Conservation (phyloP, 2,888 invertebrate genomes). For the Brenthis daphne region DNA sequence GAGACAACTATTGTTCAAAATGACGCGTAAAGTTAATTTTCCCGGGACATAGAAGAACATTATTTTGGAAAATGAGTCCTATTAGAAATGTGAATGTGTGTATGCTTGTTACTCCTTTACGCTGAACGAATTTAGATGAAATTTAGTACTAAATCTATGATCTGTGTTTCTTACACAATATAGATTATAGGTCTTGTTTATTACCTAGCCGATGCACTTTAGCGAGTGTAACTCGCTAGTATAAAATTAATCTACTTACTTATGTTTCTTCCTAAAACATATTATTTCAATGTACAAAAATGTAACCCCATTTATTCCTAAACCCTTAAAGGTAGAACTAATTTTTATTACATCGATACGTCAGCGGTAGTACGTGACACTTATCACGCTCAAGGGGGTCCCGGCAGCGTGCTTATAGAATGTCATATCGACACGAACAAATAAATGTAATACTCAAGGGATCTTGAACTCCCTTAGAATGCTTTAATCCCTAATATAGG, state of each 20-base stretch:
- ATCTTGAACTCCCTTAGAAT: slow-evolving; percentile 3
- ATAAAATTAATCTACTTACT: no score
- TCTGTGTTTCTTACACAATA: no score
- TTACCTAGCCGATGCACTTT: no score
- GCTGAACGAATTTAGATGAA: no score
- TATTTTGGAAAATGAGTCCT: neutral
- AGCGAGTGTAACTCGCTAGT: no score
- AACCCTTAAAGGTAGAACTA: neutral
- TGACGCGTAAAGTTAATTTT: slow-evolving; percentile 12
- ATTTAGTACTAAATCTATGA: no score
- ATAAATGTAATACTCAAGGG: slow-evolving; percentile 10
- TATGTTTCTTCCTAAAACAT: no score
- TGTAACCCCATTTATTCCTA: no score
- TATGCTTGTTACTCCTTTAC: no score
- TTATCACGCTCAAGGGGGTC: slow-evolving; percentile 17
- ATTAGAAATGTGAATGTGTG: no score
- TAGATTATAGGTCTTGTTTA: no score
- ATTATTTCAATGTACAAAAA: no score
- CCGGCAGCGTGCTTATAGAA: slow-evolving; percentile 18
- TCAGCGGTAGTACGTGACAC: slow-evolving; percentile 2
- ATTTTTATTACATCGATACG: slow-evolving; percentile 1
- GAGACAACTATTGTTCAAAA: slow-evolving; percentile 1
- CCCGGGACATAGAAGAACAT: neutral
- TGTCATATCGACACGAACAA: slow-evolving; percentile 9
- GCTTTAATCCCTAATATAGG: neutral